These are phyloP conservation scores for Tamias sibiricus DNA, from an alignment of 2,113 vertebrate species.

Conservation along the genomic window DNA sequence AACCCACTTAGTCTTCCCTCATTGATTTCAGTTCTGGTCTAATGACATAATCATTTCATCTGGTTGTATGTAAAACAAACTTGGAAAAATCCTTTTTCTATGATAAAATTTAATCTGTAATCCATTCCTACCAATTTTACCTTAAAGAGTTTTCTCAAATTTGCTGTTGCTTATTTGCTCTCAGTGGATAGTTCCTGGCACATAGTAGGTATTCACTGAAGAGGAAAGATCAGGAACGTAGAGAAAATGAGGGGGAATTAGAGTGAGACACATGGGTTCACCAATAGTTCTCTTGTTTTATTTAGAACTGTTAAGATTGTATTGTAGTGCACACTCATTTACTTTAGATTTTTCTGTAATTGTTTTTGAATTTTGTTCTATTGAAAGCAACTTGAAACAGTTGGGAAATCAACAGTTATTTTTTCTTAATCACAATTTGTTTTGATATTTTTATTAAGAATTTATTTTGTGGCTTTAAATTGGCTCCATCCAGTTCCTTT, in stretches of 20 bases:
- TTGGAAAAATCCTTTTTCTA: conserved; percentile 25
- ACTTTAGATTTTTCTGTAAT: neutral
- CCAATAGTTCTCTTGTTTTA: neutral
- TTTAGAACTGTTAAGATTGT: conserved; percentile 9
- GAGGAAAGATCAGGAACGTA: neutral
- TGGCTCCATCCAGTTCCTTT: neutral
- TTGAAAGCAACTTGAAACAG: conserved; percentile 7
- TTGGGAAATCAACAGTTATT: neutral
- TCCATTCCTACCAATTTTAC: neutral
- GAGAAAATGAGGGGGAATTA: neutral
- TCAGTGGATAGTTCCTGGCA: neutral
- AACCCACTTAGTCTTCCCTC: neutral
- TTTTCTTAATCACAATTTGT: neutral
- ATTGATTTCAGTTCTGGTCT: neutral
- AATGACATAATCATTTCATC: neutral
- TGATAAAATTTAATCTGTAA: neutral
- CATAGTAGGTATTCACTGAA: neutral
- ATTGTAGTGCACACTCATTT: neutral
- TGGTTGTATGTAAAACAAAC: neutral
- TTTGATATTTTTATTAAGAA: conserved; percentile 33
- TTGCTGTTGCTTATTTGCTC: conserved; percentile 30
- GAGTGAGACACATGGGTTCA: neutral
- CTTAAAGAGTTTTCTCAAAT: neutral
- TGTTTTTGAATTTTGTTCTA: conserved; percentile 37
- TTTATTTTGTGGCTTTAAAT: conserved; percentile 58